Conservation (phyloP, 2,888 invertebrate species). For the Halictus ligatus region DNA sequence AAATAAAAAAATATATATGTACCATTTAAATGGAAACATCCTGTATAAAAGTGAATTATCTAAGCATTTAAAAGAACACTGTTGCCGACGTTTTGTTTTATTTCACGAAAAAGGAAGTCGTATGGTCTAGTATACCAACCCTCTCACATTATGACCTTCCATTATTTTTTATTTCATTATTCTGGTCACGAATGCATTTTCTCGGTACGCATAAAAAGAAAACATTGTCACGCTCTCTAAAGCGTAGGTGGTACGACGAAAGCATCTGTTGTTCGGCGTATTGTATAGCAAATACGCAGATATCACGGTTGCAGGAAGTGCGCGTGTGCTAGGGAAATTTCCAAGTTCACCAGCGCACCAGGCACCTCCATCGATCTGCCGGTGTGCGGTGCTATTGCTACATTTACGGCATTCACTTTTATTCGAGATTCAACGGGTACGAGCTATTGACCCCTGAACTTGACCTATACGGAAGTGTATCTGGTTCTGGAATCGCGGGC, state of each 20-base stretch:
- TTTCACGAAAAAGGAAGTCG: not conserved
- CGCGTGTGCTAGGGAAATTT: constrained; percentile 74
- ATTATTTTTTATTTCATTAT: not conserved
- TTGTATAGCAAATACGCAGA: constrained; percentile 35
- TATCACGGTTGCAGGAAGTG: constrained; percentile 66
- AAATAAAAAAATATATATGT: not conserved
- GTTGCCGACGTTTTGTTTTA: not conserved
- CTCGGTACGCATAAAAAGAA: not conserved
- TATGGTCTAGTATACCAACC: not conserved
- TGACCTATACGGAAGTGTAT: constrained; percentile 66
- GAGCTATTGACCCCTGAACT: constrained; percentile 73
- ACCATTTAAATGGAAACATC: not conserved
- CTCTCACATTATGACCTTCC: not conserved
- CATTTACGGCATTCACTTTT: constrained; percentile 72
- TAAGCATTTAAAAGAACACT: not conserved
- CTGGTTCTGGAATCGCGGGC: constrained; percentile 9
- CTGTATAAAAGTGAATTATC: not conserved
- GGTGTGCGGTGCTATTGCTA: constrained; percentile 64
- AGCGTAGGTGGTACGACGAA: not conserved
- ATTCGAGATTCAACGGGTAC: constrained; percentile 67
- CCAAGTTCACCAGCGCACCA: constrained; percentile 73
- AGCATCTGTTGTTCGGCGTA: constrained; percentile 8
- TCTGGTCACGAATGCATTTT: not conserved
- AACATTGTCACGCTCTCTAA: not conserved
- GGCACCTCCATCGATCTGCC: constrained; percentile 72